Conservation (phyloP, 2,113 vertebrate genomes). For the Thalassoma bifasciatum region DNA sequence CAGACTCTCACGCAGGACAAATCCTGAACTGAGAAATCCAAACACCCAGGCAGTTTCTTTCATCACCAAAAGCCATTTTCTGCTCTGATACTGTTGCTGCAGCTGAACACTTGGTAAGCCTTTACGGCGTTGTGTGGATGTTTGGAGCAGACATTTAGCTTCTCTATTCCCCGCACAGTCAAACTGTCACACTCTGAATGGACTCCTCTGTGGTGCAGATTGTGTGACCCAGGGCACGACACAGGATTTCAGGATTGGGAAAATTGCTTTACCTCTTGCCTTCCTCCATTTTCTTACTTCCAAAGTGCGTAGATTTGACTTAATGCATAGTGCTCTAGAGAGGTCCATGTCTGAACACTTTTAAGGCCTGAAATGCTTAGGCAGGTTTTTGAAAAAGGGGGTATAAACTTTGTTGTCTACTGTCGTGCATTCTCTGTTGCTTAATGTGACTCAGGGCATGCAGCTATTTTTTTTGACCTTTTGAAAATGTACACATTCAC, state of each 20-base stretch:
- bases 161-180: conserved; percentile 55
- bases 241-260: conserved; percentile 59
- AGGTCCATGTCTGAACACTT: background rate
- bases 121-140: conserved; percentile 32
- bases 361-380: background rate
- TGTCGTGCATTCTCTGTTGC: background rate
- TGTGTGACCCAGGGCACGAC: conserved; percentile 69
- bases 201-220: conserved; percentile 64
- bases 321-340: background rate
- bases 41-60: conserved; percentile 57
- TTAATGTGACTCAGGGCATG: background rate
- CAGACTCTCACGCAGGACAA: conserved; percentile 39
- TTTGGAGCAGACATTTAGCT: conserved; percentile 48
- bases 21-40: conserved; percentile 62
- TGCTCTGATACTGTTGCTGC: conserved; percentile 39
- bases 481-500: background rate
- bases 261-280: conserved; percentile 62
- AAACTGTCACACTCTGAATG: conserved; percentile 74
- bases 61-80: conserved; percentile 61
- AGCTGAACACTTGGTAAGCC: conserved; percentile 28
- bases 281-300: conserved; percentile 22
- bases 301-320: background rate
- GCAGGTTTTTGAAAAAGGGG: background rate
- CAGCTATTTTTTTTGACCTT: background rate
- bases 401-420: background rate